Conservation (phyloP, 2,888 invertebrate genomes). For the Sphaerophoria rueppellii region DNA sequence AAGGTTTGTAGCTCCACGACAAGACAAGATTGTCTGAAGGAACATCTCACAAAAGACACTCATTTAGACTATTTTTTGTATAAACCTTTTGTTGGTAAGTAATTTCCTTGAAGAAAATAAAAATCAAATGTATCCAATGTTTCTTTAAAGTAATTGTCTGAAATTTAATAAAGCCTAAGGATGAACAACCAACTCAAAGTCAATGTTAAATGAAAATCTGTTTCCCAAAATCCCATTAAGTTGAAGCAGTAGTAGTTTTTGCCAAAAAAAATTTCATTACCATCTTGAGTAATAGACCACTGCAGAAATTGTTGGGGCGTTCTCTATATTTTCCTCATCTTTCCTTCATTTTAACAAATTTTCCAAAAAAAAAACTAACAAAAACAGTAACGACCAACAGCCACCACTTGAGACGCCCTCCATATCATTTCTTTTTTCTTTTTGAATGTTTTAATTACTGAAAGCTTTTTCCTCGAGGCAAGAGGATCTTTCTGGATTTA, state of each 20-base stretch:
- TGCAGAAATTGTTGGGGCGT: constrained; percentile 23
- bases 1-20: too few species aligned
- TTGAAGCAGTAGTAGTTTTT: neutral
- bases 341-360: neutral
- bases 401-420: constrained; percentile 66
- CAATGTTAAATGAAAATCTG: neutral
- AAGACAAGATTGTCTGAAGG: too few species aligned
- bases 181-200: neutral
- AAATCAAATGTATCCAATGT: too few species aligned
- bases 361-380: neutral
- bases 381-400: constrained; percentile 29
- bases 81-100: too few species aligned
- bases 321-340: constrained; percentile 8
- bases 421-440: constrained; percentile 28
- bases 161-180: too few species aligned
- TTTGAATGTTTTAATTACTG: constrained; percentile 70
- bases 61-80: too few species aligned
- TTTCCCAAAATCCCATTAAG: neutral
- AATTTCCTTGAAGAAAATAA: too few species aligned
- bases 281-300: constrained; percentile 23
- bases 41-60: too few species aligned
- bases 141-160: too few species aligned
- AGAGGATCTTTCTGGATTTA: constrained; percentile 46
- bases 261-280: neutral
- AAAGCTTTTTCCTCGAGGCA: constrained; percentile 20